Evolutionary conservation across 1,140 invertebrate genomes (phyloP).

Genomic region (Drosophila triauraria): DNA sequence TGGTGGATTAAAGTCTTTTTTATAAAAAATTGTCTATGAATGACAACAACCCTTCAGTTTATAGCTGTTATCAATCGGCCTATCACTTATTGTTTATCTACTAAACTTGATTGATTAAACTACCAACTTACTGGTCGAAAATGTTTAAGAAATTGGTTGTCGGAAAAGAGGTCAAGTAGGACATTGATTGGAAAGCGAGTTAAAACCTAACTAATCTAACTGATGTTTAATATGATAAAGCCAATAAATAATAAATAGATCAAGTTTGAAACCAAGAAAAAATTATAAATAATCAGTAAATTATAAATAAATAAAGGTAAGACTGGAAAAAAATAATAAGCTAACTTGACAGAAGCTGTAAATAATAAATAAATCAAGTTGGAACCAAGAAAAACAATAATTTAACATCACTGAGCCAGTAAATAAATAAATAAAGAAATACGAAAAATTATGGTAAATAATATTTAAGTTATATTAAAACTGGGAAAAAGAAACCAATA

Average conservation of each 20-base stretch:
- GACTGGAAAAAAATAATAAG: too few species aligned
- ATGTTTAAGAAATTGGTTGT: background rate
- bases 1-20: background rate
- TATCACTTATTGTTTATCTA: conserved; percentile 10
- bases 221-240: background rate
- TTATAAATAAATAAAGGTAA: too few species aligned
- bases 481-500: too few species aligned
- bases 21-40: background rate
- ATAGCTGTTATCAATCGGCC: background rate
- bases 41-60: background rate
- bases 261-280: background rate
- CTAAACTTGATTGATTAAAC: conserved; percentile 3
- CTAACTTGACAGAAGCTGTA: too few species aligned
- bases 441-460: too few species aligned
- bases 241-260: background rate
- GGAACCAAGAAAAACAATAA: too few species aligned
- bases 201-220: background rate
- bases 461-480: too few species aligned
- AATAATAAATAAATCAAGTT: too few species aligned
- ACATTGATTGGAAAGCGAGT: background rate
- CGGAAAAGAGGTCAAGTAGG: background rate
- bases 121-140: background rate
- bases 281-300: too few species aligned
- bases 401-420: too few species aligned
- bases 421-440: too few species aligned